phyloP scores from a whole-genome alignment of 1,140 invertebrate species.

The Hyphantria cunea region DNA sequence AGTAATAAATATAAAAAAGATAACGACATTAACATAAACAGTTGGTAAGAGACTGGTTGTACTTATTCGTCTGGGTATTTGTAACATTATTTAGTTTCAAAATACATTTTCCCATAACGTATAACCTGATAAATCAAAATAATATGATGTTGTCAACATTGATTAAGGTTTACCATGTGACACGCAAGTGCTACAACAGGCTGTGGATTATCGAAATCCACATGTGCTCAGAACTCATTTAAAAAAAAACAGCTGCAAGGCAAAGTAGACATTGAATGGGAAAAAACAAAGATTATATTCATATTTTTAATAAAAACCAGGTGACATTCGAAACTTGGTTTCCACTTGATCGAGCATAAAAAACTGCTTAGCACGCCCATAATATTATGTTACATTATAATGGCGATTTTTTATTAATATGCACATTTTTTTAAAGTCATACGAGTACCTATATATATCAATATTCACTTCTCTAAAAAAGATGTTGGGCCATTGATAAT shows the following conservation, averaged over 20 bases:
- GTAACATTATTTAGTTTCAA: no score
- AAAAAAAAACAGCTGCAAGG: slow-evolving; percentile 3
- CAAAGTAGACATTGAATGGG: slow-evolving; percentile 24
- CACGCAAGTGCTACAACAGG: slow-evolving; percentile 46
- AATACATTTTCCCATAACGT: slow-evolving; percentile 13
- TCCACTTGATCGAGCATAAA: slow-evolving; percentile 72
- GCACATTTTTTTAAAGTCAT: neutral
- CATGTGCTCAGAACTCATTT: slow-evolving; percentile 33
- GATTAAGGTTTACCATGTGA: slow-evolving; percentile 51
- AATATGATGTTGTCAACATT: slow-evolving; percentile 41
- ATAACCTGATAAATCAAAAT: slow-evolving; percentile 30
- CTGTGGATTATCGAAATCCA: slow-evolving; percentile 28
- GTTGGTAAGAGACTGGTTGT: no score
- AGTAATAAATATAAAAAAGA: no score
- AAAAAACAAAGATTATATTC: slow-evolving; percentile 35
- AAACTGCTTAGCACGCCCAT: slow-evolving; percentile 64
- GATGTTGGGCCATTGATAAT: no score
- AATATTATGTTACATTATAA: slow-evolving; percentile 61
- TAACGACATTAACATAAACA: no score
- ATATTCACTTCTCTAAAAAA: neutral
- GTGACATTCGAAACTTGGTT: slow-evolving; percentile 67
- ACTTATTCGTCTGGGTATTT: no score
- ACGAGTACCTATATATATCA: slow-evolving; percentile 1
- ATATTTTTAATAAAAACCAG: slow-evolving; percentile 43
- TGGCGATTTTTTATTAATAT: slow-evolving; percentile 28